phyloP scores from a whole-genome alignment of 2,888 invertebrate genomes.

The Tachina grossa region DNA sequence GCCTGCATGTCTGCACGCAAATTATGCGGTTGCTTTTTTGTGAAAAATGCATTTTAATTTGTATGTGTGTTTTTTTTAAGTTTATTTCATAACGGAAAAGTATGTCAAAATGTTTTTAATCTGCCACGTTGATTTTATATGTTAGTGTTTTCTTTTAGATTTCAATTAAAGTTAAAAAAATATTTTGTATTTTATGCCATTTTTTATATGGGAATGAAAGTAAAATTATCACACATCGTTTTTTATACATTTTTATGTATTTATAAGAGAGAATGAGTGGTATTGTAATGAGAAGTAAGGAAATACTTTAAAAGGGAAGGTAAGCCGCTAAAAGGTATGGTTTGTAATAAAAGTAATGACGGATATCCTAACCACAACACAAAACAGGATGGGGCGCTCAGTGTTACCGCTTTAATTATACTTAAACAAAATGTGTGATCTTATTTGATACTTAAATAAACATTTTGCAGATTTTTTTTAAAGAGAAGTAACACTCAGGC shows the following conservation, averaged over 20 bases:
- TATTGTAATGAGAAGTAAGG: constrained; percentile 18
- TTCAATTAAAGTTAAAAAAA: constrained; percentile 68
- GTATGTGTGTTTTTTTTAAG: neutral
- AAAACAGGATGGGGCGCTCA: constrained; percentile 74
- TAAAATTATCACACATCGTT: constrained; percentile 69
- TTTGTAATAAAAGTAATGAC: constrained; percentile 55
- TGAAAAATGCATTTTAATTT: constrained; percentile 58
- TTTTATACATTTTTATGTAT: constrained; percentile 23
- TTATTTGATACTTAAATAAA: no score
- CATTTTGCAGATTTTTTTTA: no score
- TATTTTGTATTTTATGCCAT: constrained; percentile 21
- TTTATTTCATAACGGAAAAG: constrained; percentile 61
- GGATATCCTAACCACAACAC: constrained; percentile 81
- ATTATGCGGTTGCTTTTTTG: constrained; percentile 49
- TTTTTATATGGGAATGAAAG: constrained; percentile 65
- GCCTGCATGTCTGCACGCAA: constrained; percentile 72
- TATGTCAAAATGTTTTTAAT: constrained; percentile 71
- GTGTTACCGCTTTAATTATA: no score
- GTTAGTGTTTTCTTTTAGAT: constrained; percentile 63
- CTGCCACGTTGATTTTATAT: constrained; percentile 50
- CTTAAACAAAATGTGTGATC: no score
- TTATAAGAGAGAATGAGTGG: neutral
- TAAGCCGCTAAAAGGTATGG: neutral
- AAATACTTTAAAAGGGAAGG: constrained; percentile 27
- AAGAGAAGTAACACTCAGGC: no score